Conservation (phyloP, 2,888 invertebrate species). For the Lasioglossum marginatum region DNA sequence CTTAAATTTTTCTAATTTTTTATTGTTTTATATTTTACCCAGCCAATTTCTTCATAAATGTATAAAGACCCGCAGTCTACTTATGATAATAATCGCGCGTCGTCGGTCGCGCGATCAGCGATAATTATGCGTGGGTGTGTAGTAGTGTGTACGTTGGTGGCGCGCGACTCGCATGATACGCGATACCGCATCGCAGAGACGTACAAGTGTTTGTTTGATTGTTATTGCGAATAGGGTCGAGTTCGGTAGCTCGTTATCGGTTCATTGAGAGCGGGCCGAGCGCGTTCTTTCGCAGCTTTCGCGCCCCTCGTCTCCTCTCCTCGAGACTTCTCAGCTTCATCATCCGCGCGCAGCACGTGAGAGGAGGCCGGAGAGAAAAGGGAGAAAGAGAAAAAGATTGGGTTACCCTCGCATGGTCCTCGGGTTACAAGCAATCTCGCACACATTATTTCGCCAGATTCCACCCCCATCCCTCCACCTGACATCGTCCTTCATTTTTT, state of each 20-base stretch:
- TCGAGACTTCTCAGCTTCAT: slow-evolving; percentile 47
- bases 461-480: slow-evolving; percentile 61
- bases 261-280: slow-evolving; percentile 72
- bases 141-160: background rate
- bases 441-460: slow-evolving; percentile 79
- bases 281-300: slow-evolving; percentile 43
- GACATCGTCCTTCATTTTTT: slow-evolving; percentile 36
- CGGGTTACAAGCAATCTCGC: slow-evolving; percentile 83
- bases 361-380: slow-evolving; percentile 2
- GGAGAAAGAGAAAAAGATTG: slow-evolving; percentile 71
- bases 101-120: background rate
- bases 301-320: background rate
- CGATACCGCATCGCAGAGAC: background rate
- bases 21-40: too few species aligned
- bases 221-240: slow-evolving; percentile 66
- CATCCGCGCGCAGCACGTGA: slow-evolving; percentile 22
- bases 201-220: slow-evolving; percentile 60
- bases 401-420: slow-evolving; percentile 79
- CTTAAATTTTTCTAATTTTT: too few species aligned
- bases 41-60: too few species aligned
- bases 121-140: slow-evolving; percentile 22
- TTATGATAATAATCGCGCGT: slow-evolving; percentile 17
- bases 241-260: slow-evolving; percentile 74
- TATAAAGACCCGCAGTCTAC: too few species aligned
- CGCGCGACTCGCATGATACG: slow-evolving; percentile 11